A percentile compares a stretch with the other conserved stretches of the same genome.
Evolutionary conservation across 2,113 vertebrate genomes (phyloP).

Genomic region (Alethe diademata): DNA sequence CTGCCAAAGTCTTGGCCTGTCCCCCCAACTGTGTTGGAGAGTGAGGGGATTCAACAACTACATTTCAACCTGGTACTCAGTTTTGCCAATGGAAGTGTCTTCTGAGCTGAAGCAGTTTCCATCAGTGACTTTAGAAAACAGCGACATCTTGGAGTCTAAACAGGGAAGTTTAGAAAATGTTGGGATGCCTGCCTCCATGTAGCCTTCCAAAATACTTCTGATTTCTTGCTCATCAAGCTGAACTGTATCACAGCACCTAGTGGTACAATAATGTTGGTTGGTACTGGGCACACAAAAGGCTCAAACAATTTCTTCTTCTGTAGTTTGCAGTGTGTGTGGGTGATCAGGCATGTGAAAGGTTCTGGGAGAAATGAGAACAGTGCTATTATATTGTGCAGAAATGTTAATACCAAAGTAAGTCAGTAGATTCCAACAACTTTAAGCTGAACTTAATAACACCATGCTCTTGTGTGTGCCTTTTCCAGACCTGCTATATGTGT

Average conservation of each 20-base stretch:
- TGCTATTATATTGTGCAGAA: neutral
- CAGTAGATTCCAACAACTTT: neutral
- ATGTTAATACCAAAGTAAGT: neutral
- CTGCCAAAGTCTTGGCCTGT: neutral
- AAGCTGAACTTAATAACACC: neutral
- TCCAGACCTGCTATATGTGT: neutral
- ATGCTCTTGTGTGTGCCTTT: neutral
- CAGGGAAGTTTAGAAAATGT: neutral
- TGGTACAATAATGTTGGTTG: neutral
- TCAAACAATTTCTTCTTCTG: neutral
- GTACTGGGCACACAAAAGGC: neutral
- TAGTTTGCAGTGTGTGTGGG: neutral
- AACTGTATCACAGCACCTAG: neutral
- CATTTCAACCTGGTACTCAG: neutral
- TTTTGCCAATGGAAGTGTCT: neutral
- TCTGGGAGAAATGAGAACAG: neutral
- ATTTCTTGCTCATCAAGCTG: neutral
- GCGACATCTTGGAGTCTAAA: neutral
- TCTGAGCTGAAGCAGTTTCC: neutral
- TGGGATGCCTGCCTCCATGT: neutral
- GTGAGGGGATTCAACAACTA: neutral
- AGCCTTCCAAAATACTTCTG: neutral
- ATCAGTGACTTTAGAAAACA: neutral
- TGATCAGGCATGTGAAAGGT: neutral
- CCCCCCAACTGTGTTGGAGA: neutral